Percentiles rank a stretch among this genome's conserved stretches.
These are phyloP conservation scores for Yponomeuta plumbellus DNA, from an alignment of 2,888 invertebrate genomes.

Conservation along the genomic window DNA sequence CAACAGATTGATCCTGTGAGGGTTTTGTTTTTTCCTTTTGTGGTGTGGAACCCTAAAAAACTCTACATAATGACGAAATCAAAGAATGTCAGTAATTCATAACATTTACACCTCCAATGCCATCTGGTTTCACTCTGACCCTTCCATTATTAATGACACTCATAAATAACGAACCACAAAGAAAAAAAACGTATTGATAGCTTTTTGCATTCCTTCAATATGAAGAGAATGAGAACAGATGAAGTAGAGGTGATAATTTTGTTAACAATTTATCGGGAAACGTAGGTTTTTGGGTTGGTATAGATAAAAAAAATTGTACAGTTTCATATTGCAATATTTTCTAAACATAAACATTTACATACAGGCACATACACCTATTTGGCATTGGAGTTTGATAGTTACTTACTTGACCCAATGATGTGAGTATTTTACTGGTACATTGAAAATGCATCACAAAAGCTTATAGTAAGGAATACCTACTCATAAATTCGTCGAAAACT, in stretches of 20 bases:
- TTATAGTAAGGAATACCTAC: no score
- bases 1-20: no score
- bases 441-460: no score
- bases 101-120: neutral
- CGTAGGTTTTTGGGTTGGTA: neutral
- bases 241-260: constrained; percentile 41
- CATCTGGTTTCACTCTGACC: constrained; percentile 26
- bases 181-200: constrained; percentile 35
- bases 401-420: no score
- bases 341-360: no score
- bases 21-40: no score
- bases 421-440: no score
- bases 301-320: no score
- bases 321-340: no score
- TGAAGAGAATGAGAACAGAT: constrained; percentile 30
- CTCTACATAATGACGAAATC: neutral
- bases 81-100: constrained; percentile 5
- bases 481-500: neutral
- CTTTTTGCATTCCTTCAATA: constrained; percentile 33
- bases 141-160: constrained; percentile 39
- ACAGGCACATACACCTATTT: no score
- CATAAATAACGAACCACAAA: constrained; percentile 44
- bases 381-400: no score
- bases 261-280: constrained; percentile 18
- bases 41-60: no score